Evolutionary conservation across 2,888 invertebrate species (phyloP).

Genomic region (Seira musarum): DNA sequence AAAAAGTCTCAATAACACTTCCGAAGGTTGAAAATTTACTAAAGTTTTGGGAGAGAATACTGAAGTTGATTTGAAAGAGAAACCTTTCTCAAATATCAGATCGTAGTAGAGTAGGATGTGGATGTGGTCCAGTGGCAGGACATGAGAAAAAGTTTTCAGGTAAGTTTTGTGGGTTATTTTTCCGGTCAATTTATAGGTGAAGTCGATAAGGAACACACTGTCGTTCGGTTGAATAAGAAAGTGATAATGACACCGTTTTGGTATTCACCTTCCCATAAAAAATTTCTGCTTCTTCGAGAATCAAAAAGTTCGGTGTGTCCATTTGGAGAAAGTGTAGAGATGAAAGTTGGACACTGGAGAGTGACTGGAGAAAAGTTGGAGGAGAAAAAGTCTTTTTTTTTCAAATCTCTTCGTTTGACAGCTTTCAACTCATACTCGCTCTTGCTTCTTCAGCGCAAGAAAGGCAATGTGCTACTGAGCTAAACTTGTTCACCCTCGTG

Average conservation of each 20-base stretch:
- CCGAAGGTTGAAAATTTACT: no score
- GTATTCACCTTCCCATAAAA: constrained; percentile 35
- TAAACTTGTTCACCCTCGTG: constrained; percentile 32
- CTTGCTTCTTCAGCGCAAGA: constrained; percentile 55
- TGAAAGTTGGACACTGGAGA: background rate
- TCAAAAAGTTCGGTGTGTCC: background rate
- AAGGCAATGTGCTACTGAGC: constrained; percentile 60
- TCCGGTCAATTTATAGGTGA: background rate
- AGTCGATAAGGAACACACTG: background rate
- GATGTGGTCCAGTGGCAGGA: no score
- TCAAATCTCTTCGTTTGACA: constrained; percentile 4
- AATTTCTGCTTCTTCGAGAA: background rate
- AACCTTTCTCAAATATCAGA: no score
- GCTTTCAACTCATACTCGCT: constrained; percentile 17
- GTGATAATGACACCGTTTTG: constrained; percentile 49
- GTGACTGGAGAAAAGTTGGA: background rate
- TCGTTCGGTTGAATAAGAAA: constrained; percentile 2
- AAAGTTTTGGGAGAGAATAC: no score
- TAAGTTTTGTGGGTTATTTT: background rate
- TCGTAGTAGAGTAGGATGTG: no score
- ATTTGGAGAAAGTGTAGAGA: background rate
- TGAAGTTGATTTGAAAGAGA: no score
- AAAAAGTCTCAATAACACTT: no score
- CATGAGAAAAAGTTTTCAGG: no score
- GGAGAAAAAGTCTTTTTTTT: background rate